Percentiles rank a stretch among this genome's conserved stretches.
phyloP scores from a whole-genome alignment of 2,888 invertebrate genomes.

The Mylabris sibirica region DNA sequence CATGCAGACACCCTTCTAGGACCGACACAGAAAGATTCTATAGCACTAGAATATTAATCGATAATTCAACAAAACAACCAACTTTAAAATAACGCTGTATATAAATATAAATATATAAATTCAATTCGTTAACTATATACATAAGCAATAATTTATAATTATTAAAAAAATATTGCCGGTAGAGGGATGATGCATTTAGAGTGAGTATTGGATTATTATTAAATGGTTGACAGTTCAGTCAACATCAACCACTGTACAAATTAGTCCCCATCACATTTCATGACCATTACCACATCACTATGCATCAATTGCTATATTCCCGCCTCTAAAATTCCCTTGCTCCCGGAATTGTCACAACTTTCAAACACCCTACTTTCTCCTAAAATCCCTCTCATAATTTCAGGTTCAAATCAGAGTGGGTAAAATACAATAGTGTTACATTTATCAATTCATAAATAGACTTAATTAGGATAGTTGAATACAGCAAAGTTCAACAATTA shows the following conservation, averaged over 20 bases:
- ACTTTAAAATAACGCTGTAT: background rate
- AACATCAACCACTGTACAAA: slow-evolving; percentile 42
- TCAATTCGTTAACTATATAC: no score
- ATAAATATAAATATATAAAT: no score
- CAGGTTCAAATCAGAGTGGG: slow-evolving; percentile 6
- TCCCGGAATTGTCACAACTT: slow-evolving; percentile 19
- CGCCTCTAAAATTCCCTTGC: slow-evolving; percentile 26
- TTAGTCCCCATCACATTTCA: slow-evolving; percentile 48
- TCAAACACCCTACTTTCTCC: slow-evolving; percentile 16
- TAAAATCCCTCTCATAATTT: slow-evolving; percentile 12
- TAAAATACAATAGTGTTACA: slow-evolving; percentile 7
- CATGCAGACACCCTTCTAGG: slow-evolving; percentile 45
- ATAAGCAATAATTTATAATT: background rate
- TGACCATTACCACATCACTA: slow-evolving; percentile 48
- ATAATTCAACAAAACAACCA: slow-evolving; percentile 18
- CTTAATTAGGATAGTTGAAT: background rate
- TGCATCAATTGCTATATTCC: slow-evolving; percentile 45
- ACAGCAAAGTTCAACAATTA: background rate
- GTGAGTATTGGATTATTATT: slow-evolving; percentile 27
- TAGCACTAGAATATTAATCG: slow-evolving; percentile 29
- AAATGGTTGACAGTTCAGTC: slow-evolving; percentile 43
- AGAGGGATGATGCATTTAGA: slow-evolving; percentile 29
- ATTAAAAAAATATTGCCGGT: background rate
- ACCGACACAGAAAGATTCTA: slow-evolving; percentile 32
- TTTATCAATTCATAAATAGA: slow-evolving; percentile 9